Conservation (phyloP, 2,113 vertebrate species). For the Xenopus borealis region DNA sequence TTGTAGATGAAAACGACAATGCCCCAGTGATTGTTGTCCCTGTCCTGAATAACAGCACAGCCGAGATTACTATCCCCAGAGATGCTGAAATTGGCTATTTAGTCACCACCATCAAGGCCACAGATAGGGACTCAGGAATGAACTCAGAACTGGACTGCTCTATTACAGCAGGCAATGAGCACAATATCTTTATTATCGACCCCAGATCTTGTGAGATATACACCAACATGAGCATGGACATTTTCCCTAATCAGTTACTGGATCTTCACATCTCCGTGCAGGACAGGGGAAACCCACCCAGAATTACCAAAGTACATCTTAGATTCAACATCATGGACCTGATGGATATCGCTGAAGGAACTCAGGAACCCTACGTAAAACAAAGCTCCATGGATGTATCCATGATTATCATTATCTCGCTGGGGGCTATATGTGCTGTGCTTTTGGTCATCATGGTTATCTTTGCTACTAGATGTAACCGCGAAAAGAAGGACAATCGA, state of each 20-base stretch:
- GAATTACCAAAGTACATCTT: conserved; percentile 79
- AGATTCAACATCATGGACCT: conserved; percentile 77
- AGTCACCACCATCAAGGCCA: conserved; percentile 79
- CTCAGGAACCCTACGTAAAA: conserved; percentile 68
- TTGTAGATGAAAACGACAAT: conserved; percentile 95
- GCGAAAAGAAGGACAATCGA: conserved; percentile 90
- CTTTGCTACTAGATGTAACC: conserved; percentile 87
- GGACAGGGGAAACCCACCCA: conserved; percentile 80
- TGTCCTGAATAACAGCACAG: conserved; percentile 78
- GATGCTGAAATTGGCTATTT: conserved; percentile 81
- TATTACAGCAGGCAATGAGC: conserved; percentile 82
- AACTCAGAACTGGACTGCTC: conserved; percentile 89
- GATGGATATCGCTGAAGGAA: conserved; percentile 70
- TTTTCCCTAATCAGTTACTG: conserved; percentile 68
- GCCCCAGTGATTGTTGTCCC: conserved; percentile 82
- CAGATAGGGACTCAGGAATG: conserved; percentile 85
- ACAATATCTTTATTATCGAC: conserved; percentile 82
- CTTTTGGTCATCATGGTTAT: conserved; percentile 90
- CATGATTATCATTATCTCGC: conserved; percentile 91
- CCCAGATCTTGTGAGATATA: conserved; percentile 85
- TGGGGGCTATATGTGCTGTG: conserved; percentile 85
- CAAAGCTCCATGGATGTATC: conserved; percentile 81
- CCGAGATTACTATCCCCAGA: conserved; percentile 81
- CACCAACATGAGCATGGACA: conserved; percentile 82
- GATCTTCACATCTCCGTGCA: conserved; percentile 83